These are phyloP conservation scores for Andrena haemorrhoa DNA, from an alignment of 2,888 invertebrate species.

Conservation along the genomic window DNA sequence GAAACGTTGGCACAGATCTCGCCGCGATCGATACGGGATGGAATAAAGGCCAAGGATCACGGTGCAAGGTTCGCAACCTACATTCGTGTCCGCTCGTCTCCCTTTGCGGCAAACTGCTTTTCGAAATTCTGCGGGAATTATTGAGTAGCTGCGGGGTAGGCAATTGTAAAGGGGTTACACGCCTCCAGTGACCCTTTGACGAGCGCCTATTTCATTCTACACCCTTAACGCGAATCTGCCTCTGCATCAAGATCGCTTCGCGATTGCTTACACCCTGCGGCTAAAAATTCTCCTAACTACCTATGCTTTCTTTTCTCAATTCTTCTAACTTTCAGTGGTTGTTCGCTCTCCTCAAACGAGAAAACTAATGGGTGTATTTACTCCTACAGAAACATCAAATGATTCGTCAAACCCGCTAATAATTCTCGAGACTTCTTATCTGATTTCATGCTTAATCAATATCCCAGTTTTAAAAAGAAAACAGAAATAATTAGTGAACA, in stretches of 20 bases:
- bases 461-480: too few species aligned
- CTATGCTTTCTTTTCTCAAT: too few species aligned
- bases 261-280: too few species aligned
- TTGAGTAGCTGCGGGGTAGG: slow-evolving; percentile 20
- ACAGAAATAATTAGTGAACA: too few species aligned
- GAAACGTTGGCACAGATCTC: slow-evolving; percentile 33
- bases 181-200: not conserved
- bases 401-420: too few species aligned
- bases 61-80: slow-evolving; percentile 38
- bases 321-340: too few species aligned
- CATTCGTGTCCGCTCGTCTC: slow-evolving; percentile 27
- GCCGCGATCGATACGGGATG: slow-evolving; percentile 28
- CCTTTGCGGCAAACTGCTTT: slow-evolving; percentile 10
- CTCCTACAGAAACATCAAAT: too few species aligned
- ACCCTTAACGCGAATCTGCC: not conserved
- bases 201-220: not conserved
- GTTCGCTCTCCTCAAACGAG: too few species aligned
- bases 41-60: slow-evolving; percentile 45
- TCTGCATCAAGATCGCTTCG: not conserved
- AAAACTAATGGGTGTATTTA: too few species aligned
- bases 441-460: too few species aligned
- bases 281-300: too few species aligned
- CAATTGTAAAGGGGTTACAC: slow-evolving; percentile 13
- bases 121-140: slow-evolving; percentile 44
- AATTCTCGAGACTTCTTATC: too few species aligned